Evolutionary conservation across 2,888 invertebrate species (phyloP), one percentile per base, ranked within the genome.

Genomic region (Brassicogethes aeneus): DNA sequence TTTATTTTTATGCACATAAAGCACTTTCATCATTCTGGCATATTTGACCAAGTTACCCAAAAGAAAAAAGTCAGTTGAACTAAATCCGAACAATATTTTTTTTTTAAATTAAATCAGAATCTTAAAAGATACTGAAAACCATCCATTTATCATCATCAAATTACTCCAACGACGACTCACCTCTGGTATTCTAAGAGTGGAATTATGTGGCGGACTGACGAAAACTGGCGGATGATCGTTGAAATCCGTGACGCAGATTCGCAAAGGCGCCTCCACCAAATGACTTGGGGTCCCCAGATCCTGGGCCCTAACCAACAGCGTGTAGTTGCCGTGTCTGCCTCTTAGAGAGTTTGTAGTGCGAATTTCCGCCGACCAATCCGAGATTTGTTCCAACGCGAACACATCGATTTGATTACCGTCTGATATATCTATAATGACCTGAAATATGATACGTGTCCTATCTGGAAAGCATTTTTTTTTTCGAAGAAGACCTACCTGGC

Each of bases 181-280:
- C 77, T 93, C 92, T 3, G 90, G 85, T 7, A 93, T 78, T 61
- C 86, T 77, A 23, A 93, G 77, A 0, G 92, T 92, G 16, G 85
- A 85, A 61, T 93, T 93, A 55, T 87, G 88, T 15, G 85, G 78
- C 0, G 92, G 92, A 46, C 81, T 82, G 13, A 88, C 75, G 61
- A 93, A 93, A 29, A 82, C 72, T 0, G 93, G 93, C 2, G 91
- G 81, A 65, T 91, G 88, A 59, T 92, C 90, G 53, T 92, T 92
- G 52, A 83, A 91, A 66, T 93, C 93, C 0, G 82, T 80, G 7
- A 94, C 85, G 57, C 91, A 92, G 36, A 93, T 75, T 16, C 76
- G 72, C 37, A 93, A 61, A 5, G 75, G 73, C 17, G 76, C 80
- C 14, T 77, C 74, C 1, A 78, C 80, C 10, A 74, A 68, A 56